Percentiles rank a stretch among this genome's conserved stretches.
These are phyloP conservation scores for Crotalus horridus DNA, from an alignment of 2,113 vertebrate species.

Conservation along the genomic window DNA sequence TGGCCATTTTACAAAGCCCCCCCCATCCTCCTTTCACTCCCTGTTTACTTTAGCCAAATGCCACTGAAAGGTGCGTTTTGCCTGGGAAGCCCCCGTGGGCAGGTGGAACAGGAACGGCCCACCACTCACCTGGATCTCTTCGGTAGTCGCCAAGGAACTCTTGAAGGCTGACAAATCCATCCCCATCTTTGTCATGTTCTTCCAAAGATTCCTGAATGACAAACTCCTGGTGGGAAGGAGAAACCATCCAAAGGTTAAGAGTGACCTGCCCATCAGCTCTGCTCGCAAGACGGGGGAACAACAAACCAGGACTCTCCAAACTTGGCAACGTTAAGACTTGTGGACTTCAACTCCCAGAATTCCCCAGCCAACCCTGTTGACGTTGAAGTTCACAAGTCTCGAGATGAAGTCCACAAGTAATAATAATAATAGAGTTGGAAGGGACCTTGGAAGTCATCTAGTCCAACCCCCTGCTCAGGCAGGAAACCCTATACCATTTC, in stretches of 20 bases:
- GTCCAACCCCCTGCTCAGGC: too few relatives aligned
- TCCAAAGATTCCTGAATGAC: constrained; percentile 90
- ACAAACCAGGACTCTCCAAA: neutral
- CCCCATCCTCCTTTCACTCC: neutral
- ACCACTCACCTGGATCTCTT: constrained; percentile 80
- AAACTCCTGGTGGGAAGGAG: constrained; percentile 78
- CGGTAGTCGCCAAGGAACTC: constrained; percentile 93
- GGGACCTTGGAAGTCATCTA: too few relatives aligned
- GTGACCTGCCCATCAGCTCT: neutral
- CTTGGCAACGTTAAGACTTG: neutral
- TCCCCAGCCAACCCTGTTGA: neutral
- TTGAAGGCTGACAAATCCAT: constrained; percentile 86
- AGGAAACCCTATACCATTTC: too few relatives aligned
- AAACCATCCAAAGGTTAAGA: neutral
- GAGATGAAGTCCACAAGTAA: too few relatives aligned
- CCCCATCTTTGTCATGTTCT: constrained; percentile 88
- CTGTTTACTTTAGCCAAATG: neutral
- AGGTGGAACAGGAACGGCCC: neutral
- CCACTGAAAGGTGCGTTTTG: neutral
- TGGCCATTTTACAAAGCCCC: neutral
- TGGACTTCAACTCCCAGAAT: neutral
- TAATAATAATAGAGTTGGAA: too few relatives aligned
- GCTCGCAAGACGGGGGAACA: neutral
- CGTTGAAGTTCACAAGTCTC: neutral
- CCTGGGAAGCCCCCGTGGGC: neutral